These are phyloP conservation scores for Ariopsis seemanni DNA, from an alignment of 2,113 vertebrate genomes.

Conservation along the genomic window DNA sequence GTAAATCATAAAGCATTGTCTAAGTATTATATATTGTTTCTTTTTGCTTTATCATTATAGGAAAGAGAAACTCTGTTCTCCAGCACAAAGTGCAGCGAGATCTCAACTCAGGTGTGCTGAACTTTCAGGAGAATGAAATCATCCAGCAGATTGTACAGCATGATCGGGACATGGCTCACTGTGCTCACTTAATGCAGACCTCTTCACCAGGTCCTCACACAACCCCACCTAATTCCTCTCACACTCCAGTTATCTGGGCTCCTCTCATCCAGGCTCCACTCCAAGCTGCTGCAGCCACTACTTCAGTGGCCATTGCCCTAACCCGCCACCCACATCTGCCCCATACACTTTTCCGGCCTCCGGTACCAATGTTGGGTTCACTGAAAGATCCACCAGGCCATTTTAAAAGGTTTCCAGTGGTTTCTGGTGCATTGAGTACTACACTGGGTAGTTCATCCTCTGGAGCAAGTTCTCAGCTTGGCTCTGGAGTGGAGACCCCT, in stretches of 20 bases:
- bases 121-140: conserved; percentile 95
- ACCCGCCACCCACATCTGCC: conserved; percentile 89
- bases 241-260: conserved; percentile 91
- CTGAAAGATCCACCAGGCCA: conserved; percentile 73
- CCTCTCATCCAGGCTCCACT: conserved; percentile 91
- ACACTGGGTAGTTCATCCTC: conserved; percentile 45
- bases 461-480: conserved; percentile 66
- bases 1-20: background rate
- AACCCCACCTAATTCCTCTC: conserved; percentile 67
- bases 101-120: conserved; percentile 91
- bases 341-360: conserved; percentile 83
- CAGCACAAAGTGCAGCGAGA: conserved; percentile 96
- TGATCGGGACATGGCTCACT: conserved; percentile 96
- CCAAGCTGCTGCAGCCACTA: conserved; percentile 91
- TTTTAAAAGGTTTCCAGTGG: conserved; percentile 71
- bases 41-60: conserved; percentile 65
- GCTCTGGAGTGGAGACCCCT: conserved; percentile 65
- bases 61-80: conserved; percentile 94
- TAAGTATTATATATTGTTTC: background rate
- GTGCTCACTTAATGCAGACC: conserved; percentile 82
- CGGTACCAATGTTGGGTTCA: conserved; percentile 68
- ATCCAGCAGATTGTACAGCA: conserved; percentile 99
- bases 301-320: conserved; percentile 89
- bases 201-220: conserved; percentile 47
- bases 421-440: conserved; percentile 46